Evolutionary conservation across 2,888 invertebrate species (phyloP), one percentile per base, ranked within the genome.

Genomic region (Pollenia angustigena): DNA sequence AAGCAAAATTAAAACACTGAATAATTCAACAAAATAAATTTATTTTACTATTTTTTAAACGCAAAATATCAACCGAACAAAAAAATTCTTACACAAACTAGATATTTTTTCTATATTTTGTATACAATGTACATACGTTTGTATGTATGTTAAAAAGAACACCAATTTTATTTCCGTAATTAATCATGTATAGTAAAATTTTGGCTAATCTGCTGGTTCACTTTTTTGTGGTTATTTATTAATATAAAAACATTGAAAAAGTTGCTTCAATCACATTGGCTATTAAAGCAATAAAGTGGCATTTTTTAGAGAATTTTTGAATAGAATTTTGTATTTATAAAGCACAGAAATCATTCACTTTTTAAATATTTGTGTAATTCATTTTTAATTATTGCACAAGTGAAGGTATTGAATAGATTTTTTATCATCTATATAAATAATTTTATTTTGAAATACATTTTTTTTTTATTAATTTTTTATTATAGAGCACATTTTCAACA

Each of bases 131-230:
- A 40, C 42, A 62, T 10, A 12, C n/a, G n/a, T n/a, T 18, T 7
- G 2, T 58, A 58, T 2, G 32, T 32, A 32, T 32, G 32, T 6
- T 32, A 6, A 32, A 32, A 32, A 32, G 32, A 44, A 56, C 18
- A 44, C 46, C 7, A 46, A 12, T 71, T 23, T 56, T 56, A 40
- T 58, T 60, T 66, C 46, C 18, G 72, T 52, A 72, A 84, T 84
- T 18, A 74, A 84, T 84, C 66, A 79, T 52, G 2, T 18, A 54
- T 62, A n/a, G n/a, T 64, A 54, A 52, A 76, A 54, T 52, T 74
- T 8, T 72, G 16, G 16, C 32, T 50, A 11, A 16, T 54, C 11
- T 23, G 23, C n/a, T 44, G 32, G 16, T 60, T 44, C 50, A 52
- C 14, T 52, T 52, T 60, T 8, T 23, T 62, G 9, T 40, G 54